A percentile compares a stretch with the other conserved stretches of the same genome.
Evolutionary conservation across 2,888 invertebrate species (phyloP).

Genomic region (Perizoma affinitatum): DNA sequence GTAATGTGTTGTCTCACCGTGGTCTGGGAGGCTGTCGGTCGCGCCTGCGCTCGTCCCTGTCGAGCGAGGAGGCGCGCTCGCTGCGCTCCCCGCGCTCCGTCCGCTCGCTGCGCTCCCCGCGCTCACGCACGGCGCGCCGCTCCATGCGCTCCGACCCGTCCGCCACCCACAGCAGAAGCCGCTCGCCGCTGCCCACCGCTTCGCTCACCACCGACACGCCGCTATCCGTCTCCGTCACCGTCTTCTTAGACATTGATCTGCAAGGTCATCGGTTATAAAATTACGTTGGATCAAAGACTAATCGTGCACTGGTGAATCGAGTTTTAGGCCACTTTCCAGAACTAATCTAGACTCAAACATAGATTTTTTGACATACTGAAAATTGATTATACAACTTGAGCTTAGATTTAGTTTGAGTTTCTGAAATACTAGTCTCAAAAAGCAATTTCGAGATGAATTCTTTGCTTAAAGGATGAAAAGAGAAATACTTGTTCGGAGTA

Average conservation of each 20-base stretch:
- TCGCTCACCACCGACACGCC: conserved; percentile 91
- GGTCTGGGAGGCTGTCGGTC: conserved; percentile 44
- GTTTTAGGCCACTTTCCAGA: too few relatives aligned
- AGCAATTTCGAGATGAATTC: too few relatives aligned
- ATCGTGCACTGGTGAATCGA: neutral
- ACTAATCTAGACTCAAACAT: too few relatives aligned
- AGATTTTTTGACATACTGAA: too few relatives aligned
- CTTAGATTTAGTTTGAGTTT: too few relatives aligned
- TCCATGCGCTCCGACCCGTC: conserved; percentile 50
- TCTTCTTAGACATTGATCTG: conserved; percentile 87
- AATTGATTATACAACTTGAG: too few relatives aligned
- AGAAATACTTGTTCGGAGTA: too few relatives aligned
- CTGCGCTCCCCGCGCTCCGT: conserved; percentile 41
- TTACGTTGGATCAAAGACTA: neutral
- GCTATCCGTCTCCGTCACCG: conserved; percentile 90
- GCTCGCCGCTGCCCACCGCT: conserved; percentile 48
- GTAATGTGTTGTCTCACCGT: conserved; percentile 33
- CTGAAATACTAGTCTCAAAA: too few relatives aligned
- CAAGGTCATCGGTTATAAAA: neutral
- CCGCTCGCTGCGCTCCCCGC: conserved; percentile 32
- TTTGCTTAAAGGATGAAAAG: too few relatives aligned
- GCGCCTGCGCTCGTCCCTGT: conserved; percentile 56
- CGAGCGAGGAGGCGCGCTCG: conserved; percentile 58
- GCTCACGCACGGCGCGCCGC: conserved; percentile 72
- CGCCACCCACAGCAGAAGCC: conserved; percentile 74